A percentile compares a stretch with the other conserved stretches of the same genome.
Evolutionary conservation across 2,888 invertebrate genomes (phyloP).

Genomic region (Dasypogon diadema): DNA sequence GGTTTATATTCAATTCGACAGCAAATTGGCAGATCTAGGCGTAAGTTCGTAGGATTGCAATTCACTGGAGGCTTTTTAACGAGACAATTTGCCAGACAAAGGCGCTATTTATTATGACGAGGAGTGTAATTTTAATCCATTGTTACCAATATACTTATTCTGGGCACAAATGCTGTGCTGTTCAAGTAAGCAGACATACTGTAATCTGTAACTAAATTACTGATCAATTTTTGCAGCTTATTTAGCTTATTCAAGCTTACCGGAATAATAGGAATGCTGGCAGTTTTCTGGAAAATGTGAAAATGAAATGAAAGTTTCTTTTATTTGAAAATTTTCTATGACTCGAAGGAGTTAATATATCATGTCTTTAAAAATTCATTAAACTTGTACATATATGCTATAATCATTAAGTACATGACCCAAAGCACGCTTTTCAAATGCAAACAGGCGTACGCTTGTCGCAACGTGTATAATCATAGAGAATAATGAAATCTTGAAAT

Average conservation of each 20-base stretch:
- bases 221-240: constrained; percentile 43
- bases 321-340: too few species aligned
- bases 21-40: neutral
- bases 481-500: too few species aligned
- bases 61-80: constrained; percentile 48
- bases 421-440: too few species aligned
- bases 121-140: constrained; percentile 45
- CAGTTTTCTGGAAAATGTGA: constrained; percentile 20
- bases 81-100: constrained; percentile 46
- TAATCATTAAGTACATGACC: too few species aligned
- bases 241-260: constrained; percentile 22
- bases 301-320: too few species aligned
- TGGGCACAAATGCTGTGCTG: neutral
- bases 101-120: constrained; percentile 47
- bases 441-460: too few species aligned
- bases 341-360: too few species aligned
- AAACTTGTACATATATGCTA: too few species aligned
- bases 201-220: constrained; percentile 14
- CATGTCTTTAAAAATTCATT: too few species aligned
- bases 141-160: constrained; percentile 30
- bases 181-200: neutral
- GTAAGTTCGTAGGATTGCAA: constrained; percentile 5
- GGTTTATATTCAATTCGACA: constrained; percentile 1
- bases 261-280: neutral
- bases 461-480: too few species aligned